Evolutionary conservation across 2,113 vertebrate genomes (phyloP).

Genomic region (Manacus vitellinus): DNA sequence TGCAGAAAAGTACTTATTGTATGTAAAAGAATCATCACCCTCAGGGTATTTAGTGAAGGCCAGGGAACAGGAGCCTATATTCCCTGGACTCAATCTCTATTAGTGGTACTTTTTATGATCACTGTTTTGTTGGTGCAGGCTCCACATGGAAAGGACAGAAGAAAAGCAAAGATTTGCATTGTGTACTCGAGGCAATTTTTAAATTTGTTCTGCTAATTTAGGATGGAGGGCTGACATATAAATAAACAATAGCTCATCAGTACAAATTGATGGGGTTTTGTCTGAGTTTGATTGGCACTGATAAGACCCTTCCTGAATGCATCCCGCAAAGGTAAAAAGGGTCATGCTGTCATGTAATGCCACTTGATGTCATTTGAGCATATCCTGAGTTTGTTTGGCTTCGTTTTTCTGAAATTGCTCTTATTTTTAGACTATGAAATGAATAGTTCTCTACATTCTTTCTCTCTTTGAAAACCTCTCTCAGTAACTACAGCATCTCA

Average conservation of each 20-base stretch:
- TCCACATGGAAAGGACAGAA: not conserved
- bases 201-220: not conserved
- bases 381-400: not conserved
- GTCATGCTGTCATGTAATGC: not conserved
- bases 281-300: not conserved
- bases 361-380: not conserved
- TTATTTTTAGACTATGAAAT: slow-evolving; percentile 5
- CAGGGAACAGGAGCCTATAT: not conserved
- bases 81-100: not conserved
- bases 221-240: not conserved
- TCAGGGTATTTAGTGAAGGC: not conserved
- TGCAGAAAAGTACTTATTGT: not conserved
- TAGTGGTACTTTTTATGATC: not conserved
- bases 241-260: slow-evolving; percentile 14
- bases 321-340: not conserved
- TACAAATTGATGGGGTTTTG: not conserved
- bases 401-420: not conserved
- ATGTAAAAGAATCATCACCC: not conserved
- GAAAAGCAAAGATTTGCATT: not conserved
- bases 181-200: not conserved
- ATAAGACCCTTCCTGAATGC: not conserved
- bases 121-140: not conserved
- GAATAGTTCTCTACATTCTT: not conserved
- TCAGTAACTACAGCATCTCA: not conserved
- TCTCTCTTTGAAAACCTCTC: not conserved